Base-by-base conservation (phyloP, 2,113 vertebrate genomes). In the Dermatemys mawii region DNA sequence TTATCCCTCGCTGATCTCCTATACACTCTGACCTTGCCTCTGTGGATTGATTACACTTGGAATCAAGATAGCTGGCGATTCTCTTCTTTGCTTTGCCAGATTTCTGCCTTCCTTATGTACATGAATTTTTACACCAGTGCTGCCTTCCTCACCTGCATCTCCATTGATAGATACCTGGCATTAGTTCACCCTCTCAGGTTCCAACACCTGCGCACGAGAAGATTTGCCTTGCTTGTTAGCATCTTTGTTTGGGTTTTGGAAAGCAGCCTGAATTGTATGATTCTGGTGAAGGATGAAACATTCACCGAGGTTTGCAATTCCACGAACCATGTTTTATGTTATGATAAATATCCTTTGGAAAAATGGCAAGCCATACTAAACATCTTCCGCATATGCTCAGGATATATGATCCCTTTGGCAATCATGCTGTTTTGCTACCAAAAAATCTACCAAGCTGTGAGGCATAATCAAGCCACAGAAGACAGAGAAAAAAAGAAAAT, bases 81-180 rank as follows among this genome's bases (percentile, higher is more conserved):
- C 9, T 97, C 98, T 5, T 26, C 90, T 1, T 41, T 32, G 0
- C 63, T 96, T 5, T 99, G 98, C 96, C 94, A 88, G 93, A 29
- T 98, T 8, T 98, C 97, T 1, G 95, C 98, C 44, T 98, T 98
- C 60, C 79, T 98, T 41, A 98, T 97, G 55, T 98, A 98, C 90
- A 97, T 98, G 60, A 99, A 99, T 94, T 99, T 99, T 44, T 99
- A 99, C 97, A 98, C 98, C 92, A 99, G 99, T 27, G 98, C 98
- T 0, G 98, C 98, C 0, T 98, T 99, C 86, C 98, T 99, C 46
- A 98, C 99, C 95, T 99, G 99, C 97, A 99, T 99, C 5, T 98
- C 99, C 3, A 0, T 99, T 1, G 97, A 99, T 85, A 98, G 99
- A 26, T 99, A 99, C 81, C 73, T 99, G 63, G 99, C 99, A 0